A percentile compares a stretch with the other conserved stretches of the same genome.
phyloP scores from a whole-genome alignment of 2,888 invertebrate species.

The Cheilosia variabilis region DNA sequence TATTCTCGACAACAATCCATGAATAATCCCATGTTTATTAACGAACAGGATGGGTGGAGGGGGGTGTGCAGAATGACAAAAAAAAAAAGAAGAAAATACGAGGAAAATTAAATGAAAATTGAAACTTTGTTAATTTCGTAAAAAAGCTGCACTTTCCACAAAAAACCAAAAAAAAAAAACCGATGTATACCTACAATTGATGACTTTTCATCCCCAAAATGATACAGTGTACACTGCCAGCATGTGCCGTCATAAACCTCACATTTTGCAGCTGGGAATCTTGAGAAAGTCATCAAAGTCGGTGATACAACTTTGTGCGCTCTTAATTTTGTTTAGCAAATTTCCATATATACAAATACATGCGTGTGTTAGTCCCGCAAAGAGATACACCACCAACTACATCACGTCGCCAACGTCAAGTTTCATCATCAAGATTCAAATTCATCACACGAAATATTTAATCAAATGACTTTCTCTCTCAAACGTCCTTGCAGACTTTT shows the following conservation, averaged over 20 bases:
- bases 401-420: slow-evolving; percentile 5
- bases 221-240: slow-evolving; percentile 5
- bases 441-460: slow-evolving; percentile 72
- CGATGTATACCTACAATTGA: background rate
- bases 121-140: slow-evolving; percentile 68
- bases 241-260: slow-evolving; percentile 39
- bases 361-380: slow-evolving; percentile 12
- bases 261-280: slow-evolving; percentile 32
- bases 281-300: slow-evolving; percentile 56
- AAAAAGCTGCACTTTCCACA: slow-evolving; percentile 51
- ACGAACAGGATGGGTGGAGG: slow-evolving; percentile 35
- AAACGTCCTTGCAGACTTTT: slow-evolving; percentile 48
- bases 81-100: background rate
- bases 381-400: background rate
- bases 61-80: background rate
- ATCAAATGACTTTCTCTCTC: slow-evolving; percentile 59
- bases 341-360: slow-evolving; percentile 33
- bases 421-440: slow-evolving; percentile 52
- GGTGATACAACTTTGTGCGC: slow-evolving; percentile 11
- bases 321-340: slow-evolving; percentile 39
- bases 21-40: slow-evolving; percentile 63
- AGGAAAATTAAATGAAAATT: slow-evolving; percentile 67
- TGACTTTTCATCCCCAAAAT: slow-evolving; percentile 38
- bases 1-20: slow-evolving; percentile 39
- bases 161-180: background rate